Evolutionary conservation across 1,140 invertebrate genomes (phyloP).

Genomic region (Formica selysi): DNA sequence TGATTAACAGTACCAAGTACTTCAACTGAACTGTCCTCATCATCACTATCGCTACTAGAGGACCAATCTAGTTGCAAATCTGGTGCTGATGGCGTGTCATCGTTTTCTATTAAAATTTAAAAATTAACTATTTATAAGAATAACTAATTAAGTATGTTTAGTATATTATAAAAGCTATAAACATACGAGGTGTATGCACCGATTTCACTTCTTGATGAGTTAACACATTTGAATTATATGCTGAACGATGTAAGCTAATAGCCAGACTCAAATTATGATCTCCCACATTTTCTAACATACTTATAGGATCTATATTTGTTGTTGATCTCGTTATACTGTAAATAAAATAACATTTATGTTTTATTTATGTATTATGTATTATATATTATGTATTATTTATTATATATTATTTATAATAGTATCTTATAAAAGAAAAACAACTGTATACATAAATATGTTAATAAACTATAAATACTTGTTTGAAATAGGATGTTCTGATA

Average conservation of each 20-base stretch:
- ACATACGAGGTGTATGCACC: constrained; percentile 74
- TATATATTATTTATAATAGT: background rate
- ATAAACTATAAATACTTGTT: constrained; percentile 61
- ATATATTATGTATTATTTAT: background rate
- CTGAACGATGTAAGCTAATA: constrained; percentile 61
- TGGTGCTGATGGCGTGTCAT: constrained; percentile 89
- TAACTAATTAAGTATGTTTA: constrained; percentile 19
- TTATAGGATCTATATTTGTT: constrained; percentile 31
- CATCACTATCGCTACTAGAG: constrained; percentile 87
- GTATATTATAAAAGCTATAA: constrained; percentile 27
- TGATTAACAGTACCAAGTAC: constrained; percentile 84
- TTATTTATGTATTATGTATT: background rate
- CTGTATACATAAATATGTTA: background rate
- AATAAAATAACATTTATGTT: constrained; percentile 42
- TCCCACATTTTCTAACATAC: constrained; percentile 55
- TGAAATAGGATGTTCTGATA: constrained; percentile 78
- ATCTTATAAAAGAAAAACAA: background rate
- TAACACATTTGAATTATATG: constrained; percentile 70
- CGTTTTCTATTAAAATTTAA: constrained; percentile 74
- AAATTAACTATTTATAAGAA: constrained; percentile 41
- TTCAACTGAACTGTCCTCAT: constrained; percentile 88
- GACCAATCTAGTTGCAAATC: constrained; percentile 93
- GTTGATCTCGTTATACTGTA: constrained; percentile 67
- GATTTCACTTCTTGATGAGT: constrained; percentile 72
- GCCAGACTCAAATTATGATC: constrained; percentile 66